A percentile compares a stretch with the other conserved stretches of the same genome.
These are phyloP conservation scores for Eledona agricola DNA, from an alignment of 2,888 invertebrate genomes.

Conservation along the genomic window DNA sequence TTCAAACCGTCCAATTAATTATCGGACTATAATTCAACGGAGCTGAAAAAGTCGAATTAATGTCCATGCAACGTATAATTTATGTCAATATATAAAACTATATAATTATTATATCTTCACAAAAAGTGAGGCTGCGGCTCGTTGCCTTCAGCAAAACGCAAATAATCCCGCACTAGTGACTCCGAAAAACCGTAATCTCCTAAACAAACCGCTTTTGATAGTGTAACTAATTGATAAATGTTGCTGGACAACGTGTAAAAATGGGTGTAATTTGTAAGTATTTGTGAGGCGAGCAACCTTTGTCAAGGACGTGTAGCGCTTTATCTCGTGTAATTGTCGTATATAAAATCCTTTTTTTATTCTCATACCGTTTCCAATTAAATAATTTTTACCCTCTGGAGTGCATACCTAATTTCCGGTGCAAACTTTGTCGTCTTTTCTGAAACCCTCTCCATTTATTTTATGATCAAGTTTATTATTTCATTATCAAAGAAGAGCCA, in stretches of 20 bases:
- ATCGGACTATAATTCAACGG: too few relatives aligned
- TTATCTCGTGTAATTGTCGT: slow-evolving; percentile 15
- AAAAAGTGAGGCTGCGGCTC: slow-evolving; percentile 8
- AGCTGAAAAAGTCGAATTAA: too few relatives aligned
- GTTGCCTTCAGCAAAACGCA: slow-evolving; percentile 12
- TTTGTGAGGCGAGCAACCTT: slow-evolving; percentile 16
- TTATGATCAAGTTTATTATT: too few relatives aligned
- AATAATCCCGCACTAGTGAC: too few relatives aligned
- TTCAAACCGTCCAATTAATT: too few relatives aligned
- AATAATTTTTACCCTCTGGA: too few relatives aligned
- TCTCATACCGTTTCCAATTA: too few relatives aligned
- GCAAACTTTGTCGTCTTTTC: too few relatives aligned
- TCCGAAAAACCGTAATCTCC: slow-evolving; percentile 5
- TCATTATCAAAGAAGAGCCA: too few relatives aligned
- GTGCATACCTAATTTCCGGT: too few relatives aligned
- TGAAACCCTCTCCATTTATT: too few relatives aligned
- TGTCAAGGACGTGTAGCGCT: slow-evolving; percentile 17
- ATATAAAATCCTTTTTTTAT: too few relatives aligned
- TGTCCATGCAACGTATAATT: slow-evolving; percentile 11
- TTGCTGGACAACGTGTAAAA: slow-evolving; percentile 13
- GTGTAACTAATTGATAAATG: slow-evolving; percentile 18
- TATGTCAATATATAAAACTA: slow-evolving; percentile 15
- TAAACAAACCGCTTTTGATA: slow-evolving; percentile 13
- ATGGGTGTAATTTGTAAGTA: slow-evolving; percentile 15
- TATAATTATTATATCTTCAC: slow-evolving; percentile 2